Evolutionary conservation across 1,140 invertebrate genomes (phyloP).

Genomic region (Bombus sibiricus): DNA sequence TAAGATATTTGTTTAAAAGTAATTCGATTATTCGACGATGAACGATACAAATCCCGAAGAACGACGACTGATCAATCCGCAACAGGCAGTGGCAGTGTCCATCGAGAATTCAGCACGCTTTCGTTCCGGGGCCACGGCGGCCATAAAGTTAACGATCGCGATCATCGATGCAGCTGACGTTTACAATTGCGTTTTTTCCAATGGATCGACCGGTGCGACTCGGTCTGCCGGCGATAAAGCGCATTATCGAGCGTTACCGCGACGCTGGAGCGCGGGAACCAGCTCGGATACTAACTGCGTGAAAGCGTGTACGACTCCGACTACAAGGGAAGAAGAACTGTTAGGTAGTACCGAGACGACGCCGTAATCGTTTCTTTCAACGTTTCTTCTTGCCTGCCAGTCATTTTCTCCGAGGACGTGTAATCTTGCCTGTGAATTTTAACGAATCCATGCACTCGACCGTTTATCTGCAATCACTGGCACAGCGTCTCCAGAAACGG

Average conservation of each 20-base stretch:
- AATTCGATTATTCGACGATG: too few species aligned
- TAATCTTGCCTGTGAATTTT: conserved; percentile 50
- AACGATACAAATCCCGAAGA: neutral
- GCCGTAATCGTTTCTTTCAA: conserved; percentile 46
- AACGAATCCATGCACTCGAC: conserved; percentile 40
- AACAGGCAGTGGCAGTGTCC: neutral
- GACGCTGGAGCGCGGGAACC: neutral
- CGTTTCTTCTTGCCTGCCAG: conserved; percentile 42
- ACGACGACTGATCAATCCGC: neutral
- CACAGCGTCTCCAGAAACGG: too few species aligned
- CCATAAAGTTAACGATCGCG: conserved; percentile 39
- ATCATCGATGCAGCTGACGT: conserved; percentile 39
- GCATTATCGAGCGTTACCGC: conserved; percentile 54
- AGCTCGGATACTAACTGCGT: neutral
- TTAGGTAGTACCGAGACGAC: neutral
- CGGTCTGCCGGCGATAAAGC: conserved; percentile 48
- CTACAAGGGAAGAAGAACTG: neutral
- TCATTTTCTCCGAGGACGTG: conserved; percentile 49
- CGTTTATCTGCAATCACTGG: conserved; percentile 18
- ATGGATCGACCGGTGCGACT: conserved; percentile 38
- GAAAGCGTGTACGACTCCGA: too few species aligned
- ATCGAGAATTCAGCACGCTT: conserved; percentile 8
- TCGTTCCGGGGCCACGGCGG: conserved; percentile 7
- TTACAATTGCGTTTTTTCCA: conserved; percentile 54
- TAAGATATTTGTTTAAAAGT: too few species aligned